phyloP scores from a whole-genome alignment of 2,113 vertebrate species.

The Mormoops blainvillei region DNA sequence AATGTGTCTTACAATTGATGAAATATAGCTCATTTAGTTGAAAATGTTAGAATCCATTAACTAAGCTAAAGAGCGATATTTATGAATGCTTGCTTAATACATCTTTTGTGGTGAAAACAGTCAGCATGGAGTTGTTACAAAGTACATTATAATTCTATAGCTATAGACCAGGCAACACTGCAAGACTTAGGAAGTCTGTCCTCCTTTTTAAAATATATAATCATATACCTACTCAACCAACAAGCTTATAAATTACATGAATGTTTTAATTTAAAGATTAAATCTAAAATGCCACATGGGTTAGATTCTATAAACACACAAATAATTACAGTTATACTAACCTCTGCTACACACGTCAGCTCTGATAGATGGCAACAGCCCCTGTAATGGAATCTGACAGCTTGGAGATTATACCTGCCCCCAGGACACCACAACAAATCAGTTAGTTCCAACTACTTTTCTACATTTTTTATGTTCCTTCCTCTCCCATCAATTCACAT shows the following conservation, averaged over 20 bases:
- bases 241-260: constrained; percentile 69
- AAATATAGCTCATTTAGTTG: background rate
- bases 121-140: constrained; percentile 48
- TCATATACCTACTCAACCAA: constrained; percentile 61
- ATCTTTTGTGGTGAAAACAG: constrained; percentile 17
- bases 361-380: constrained; percentile 78
- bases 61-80: constrained; percentile 39
- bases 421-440: constrained; percentile 72
- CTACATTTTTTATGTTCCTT: constrained; percentile 54
- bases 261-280: constrained; percentile 69
- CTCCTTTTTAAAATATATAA: constrained; percentile 70
- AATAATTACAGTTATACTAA: constrained; percentile 74
- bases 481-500: constrained; percentile 20
- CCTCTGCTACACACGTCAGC: constrained; percentile 78
- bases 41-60: constrained; percentile 17
- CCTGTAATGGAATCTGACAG: constrained; percentile 80
- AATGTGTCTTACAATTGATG: background rate
- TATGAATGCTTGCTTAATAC: constrained; percentile 42
- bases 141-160: constrained; percentile 48
- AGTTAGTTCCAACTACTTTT: constrained; percentile 52
- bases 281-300: constrained; percentile 71
- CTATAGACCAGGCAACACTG: constrained; percentile 46
- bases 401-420: constrained; percentile 62
- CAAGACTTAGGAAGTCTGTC: constrained; percentile 57
- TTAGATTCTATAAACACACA: constrained; percentile 38